Evolutionary conservation across 2,113 vertebrate species (phyloP), one percentile per base, ranked within the genome.

Genomic region (Brachyistius frenatus): DNA sequence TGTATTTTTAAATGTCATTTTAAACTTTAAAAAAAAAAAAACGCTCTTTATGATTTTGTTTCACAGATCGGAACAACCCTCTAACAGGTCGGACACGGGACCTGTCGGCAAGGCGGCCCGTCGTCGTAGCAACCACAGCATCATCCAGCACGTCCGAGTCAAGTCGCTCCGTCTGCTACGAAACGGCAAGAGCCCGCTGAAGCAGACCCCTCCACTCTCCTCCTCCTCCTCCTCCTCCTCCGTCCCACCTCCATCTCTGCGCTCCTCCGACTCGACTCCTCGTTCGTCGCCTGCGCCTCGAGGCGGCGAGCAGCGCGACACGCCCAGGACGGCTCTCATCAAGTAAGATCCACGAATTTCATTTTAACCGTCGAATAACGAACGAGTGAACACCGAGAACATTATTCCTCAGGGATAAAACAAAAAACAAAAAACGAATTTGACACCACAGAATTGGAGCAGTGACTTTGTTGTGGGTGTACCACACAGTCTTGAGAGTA

Each of bases 11-110:
- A 1, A 1, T 23, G 23, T 23, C 23, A 1, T 23, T 23, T 23
- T 23, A 23, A 23, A 23, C 23, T 23, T 23, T 23, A 23, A 23
- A 23, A 23, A 23, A 23, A 23, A 23, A 23, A 23, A 23, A 23
- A 23, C 23, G 3, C 35, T 32, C 54, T 44, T 47, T n/a, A 3
- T 54, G 1, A 11, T 14, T 72, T 7, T 75, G 1, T 88, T 72
- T 83, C 67, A 23, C 82, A 94, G 94, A 62, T 70, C 89, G 15
- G 70, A 76, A 7, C 65, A 80, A 62, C 65, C 71, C 5, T 76
- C 90, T 3, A 85, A 73, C 77, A 88, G 87, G 63, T 32, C 86
- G 8, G 58, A 49, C 6, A 89, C 89, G 1, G 92, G 81, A 16
- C 84, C 90, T 1, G 56, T 76, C 15, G 78, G 81, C 56, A 88